A percentile compares a stretch with the other conserved stretches of the same genome.
These are phyloP conservation scores for Andrena praecox DNA, from an alignment of 2,888 invertebrate species.

Conservation along the genomic window DNA sequence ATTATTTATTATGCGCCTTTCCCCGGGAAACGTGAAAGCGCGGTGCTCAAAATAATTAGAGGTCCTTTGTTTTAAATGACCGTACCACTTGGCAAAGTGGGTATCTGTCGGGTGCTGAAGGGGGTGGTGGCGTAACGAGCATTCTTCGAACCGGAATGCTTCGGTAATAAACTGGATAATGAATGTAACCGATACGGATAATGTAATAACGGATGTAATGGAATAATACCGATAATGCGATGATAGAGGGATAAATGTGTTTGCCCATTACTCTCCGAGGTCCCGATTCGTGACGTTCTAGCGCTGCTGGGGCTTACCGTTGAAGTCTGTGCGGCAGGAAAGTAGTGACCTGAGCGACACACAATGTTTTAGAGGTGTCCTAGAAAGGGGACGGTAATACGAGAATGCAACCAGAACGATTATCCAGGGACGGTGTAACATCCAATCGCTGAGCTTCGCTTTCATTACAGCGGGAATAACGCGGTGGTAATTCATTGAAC, in stretches of 20 bases:
- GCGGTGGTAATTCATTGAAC: conserved; percentile 48
- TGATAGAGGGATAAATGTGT: neutral
- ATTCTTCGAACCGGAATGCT: neutral
- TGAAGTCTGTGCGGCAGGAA: neutral
- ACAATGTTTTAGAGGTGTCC: neutral
- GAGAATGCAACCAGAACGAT: neutral
- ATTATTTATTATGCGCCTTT: no score
- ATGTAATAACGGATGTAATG: neutral
- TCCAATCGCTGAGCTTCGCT: conserved; percentile 1
- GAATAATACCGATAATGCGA: conserved; percentile 3
- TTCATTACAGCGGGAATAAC: conserved; percentile 19
- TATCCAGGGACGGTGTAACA: neutral
- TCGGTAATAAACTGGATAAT: neutral
- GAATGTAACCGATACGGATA: neutral
- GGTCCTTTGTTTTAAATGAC: neutral
- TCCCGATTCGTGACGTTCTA: conserved; percentile 9
- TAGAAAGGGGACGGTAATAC: neutral
- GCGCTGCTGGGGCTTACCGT: neutral
- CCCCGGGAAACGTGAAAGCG: neutral
- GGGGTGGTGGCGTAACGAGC: neutral
- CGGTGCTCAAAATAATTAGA: neutral
- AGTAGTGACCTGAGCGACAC: neutral
- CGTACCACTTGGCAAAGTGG: neutral
- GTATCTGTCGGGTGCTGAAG: neutral
- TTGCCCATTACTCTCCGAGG: neutral